Percentiles rank a stretch among this genome's conserved stretches.
Conservation (phyloP, 1,140 invertebrate species). For the Drosophila rufa region DNA sequence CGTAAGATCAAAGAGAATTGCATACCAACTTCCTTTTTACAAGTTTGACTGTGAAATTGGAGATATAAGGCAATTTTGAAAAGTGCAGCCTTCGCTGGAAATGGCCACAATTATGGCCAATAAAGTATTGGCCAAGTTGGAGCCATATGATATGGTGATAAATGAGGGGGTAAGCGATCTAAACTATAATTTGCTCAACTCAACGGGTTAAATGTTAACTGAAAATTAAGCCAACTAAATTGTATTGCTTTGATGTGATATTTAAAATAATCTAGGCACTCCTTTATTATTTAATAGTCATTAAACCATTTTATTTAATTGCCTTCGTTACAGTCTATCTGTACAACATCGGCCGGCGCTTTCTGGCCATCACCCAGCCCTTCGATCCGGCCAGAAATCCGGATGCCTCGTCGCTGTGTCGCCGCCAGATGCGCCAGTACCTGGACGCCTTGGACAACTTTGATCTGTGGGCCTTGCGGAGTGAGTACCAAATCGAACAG, state of each 20-base stretch:
- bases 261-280: neutral
- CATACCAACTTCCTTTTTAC: conserved; percentile 6
- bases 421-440: conserved; percentile 69
- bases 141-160: neutral
- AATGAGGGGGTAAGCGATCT: conserved; percentile 4
- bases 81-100: conserved; percentile 1
- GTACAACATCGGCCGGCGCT: conserved; percentile 70
- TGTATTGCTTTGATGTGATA: neutral
- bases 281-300: too few species aligned
- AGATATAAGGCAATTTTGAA: neutral
- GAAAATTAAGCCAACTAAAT: neutral
- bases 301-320: neutral
- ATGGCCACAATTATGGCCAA: conserved; percentile 4
- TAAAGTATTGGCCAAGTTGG: neutral
- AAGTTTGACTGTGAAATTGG: neutral
- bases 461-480: conserved; percentile 82
- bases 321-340: conserved; percentile 66
- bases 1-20: neutral
- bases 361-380: conserved; percentile 69
- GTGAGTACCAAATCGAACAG: conserved; percentile 58
- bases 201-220: neutral
- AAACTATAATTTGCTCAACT: conserved; percentile 12
- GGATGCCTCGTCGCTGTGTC: conserved; percentile 66
- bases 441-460: conserved; percentile 76
- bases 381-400: conserved; percentile 77